A percentile compares a stretch with the other conserved stretches of the same genome.
Conservation (phyloP, 2,797 vertebrate species). For the Hoplostethus mediterraneus region DNA sequence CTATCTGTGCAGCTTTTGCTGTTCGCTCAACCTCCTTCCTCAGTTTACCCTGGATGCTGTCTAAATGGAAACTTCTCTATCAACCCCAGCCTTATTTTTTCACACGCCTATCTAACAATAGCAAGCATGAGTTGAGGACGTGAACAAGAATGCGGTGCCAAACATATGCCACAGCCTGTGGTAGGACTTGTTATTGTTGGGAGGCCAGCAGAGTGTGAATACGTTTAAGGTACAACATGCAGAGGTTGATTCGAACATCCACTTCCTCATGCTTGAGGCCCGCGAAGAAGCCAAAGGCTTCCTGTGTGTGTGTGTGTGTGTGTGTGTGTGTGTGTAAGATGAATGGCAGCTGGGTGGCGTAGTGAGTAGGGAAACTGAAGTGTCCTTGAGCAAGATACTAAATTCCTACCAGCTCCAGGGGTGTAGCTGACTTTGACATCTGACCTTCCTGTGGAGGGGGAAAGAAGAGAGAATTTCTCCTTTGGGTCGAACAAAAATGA, state of each 20-base stretch:
- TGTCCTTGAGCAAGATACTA: too few species aligned
- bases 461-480: too few species aligned
- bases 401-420: too few species aligned
- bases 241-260: too few species aligned
- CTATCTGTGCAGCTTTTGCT: conserved; percentile 39
- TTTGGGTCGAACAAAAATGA: too few species aligned
- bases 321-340: too few species aligned
- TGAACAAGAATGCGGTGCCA: conserved; percentile 31
- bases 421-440: too few species aligned
- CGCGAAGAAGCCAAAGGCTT: background rate
- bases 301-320: too few species aligned
- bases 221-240: background rate
- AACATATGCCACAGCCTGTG: conserved; percentile 28
- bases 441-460: too few species aligned
- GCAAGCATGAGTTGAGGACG: conserved; percentile 16
- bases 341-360: background rate
- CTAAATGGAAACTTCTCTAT: conserved; percentile 46
- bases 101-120: conserved; percentile 54
- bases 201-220: background rate
- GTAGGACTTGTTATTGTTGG: conserved; percentile 31
- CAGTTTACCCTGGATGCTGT: conserved; percentile 55
- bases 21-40: conserved; percentile 54
- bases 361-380: too few species aligned
- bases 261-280: conserved; percentile 9
- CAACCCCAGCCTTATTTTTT: conserved; percentile 13